Evolutionary conservation across 2,113 vertebrate species (phyloP), one percentile per base, ranked within the genome.

Genomic region (Eleginops maclovinus): DNA sequence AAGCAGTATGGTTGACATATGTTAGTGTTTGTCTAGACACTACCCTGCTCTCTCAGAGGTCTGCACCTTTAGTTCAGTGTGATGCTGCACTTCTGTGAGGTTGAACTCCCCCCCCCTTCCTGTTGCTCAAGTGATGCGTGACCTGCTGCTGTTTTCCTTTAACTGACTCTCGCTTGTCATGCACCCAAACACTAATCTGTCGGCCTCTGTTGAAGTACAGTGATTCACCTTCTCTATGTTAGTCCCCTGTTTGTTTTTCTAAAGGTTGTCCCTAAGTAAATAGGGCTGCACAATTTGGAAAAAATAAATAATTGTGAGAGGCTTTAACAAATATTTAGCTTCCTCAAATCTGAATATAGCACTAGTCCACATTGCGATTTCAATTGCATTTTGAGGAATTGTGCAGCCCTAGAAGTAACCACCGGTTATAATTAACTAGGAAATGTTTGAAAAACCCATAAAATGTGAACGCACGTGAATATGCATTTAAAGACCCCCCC

Each of bases 101-200:
- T 26, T 12, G 24, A 24, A 41, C 40, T 19, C 15, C 78, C 47
- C 58, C 72, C 43, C 56, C 24, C 41, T 28, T 61, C 41, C 49
- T 46, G 13, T 16, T 47, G 64, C 47, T 75, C 55, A 40, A 75
- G 50, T 73, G 46, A 36, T 73, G 26, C 44, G 13, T 89, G 85
- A 80, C 81, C 85, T 62, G 51, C 77, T 87, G 83, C 72, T 79
- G 50, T 83, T 65, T 65, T 10, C 9, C 43, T 19, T 81, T 36
- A 70, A 43, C 79, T 28, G 26, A 60, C 72, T 58, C 77, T 77
- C 53, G 75, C 73, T 49, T 71, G 53, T 19, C 67, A 41, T 22
- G 28, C 21, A 70, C 5, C 4, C 0, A 4, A n/a, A 64, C 58
- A 44, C 73, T 54, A 75, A 82, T 87, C 67, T 81, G 17, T 47